Conservation (phyloP, 2,797 vertebrate genomes). For the Limnodromus scolopaceus region DNA sequence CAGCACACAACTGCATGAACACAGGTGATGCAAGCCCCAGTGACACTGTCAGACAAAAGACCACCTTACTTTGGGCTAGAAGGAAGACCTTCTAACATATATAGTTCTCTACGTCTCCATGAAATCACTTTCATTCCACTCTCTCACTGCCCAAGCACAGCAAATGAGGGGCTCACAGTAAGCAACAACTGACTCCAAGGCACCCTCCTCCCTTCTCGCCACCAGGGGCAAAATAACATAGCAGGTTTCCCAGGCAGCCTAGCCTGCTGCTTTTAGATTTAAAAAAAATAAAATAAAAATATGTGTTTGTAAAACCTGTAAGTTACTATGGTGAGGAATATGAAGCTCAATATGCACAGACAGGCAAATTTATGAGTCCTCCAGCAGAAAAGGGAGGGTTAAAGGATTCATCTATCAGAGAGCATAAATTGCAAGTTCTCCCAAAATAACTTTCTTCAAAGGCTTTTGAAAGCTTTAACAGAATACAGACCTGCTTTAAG, state of each 20-base stretch:
- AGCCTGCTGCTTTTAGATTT: background rate
- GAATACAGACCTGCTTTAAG: background rate
- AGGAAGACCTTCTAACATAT: background rate
- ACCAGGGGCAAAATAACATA: background rate
- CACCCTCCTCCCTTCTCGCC: background rate
- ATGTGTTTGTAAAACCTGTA: background rate
- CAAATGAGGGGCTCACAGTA: background rate
- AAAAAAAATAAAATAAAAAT: background rate
- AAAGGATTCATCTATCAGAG: background rate
- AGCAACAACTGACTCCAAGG: background rate
- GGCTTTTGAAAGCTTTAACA: background rate
- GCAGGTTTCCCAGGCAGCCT: background rate
- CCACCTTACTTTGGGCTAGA: background rate
- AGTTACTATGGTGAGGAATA: background rate
- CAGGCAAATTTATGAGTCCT: background rate
- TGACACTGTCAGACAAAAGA: background rate
- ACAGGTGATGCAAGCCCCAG: background rate
- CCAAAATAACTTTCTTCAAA: background rate
- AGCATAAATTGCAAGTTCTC: background rate
- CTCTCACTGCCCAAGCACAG: background rate
- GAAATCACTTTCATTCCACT: background rate
- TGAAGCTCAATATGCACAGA: background rate
- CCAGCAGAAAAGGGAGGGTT: background rate
- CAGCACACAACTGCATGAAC: background rate
- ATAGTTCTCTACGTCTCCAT: background rate